Evolutionary conservation across 2,797 vertebrate genomes (phyloP).

Genomic region (Hafferia zeledoni): DNA sequence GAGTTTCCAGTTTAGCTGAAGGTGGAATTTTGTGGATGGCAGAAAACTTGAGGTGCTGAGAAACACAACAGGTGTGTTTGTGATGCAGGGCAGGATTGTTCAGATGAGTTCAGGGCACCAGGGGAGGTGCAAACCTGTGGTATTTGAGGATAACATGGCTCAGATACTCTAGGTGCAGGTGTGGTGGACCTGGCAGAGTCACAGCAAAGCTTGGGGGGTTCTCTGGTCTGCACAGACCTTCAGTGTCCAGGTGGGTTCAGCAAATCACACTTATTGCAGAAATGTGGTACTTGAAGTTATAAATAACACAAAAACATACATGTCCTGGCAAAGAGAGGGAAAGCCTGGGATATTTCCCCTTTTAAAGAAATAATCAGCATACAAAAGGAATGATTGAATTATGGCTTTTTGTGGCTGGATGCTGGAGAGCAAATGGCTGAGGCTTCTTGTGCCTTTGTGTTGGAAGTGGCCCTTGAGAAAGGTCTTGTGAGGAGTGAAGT

Average conservation of each 20-base stretch:
- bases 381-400: background rate
- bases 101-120: background rate
- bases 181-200: background rate
- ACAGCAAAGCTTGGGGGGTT: background rate
- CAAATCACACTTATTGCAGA: constrained; percentile 3
- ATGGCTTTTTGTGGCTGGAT: background rate
- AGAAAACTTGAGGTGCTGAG: background rate
- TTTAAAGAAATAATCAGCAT: background rate
- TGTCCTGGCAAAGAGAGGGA: too few species aligned
- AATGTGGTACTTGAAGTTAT: background rate
- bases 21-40: background rate
- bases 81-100: background rate
- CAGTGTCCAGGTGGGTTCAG: background rate
- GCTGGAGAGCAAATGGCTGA: background rate
- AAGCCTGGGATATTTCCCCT: background rate
- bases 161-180: background rate
- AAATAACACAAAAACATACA: background rate
- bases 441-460: background rate
- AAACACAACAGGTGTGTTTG: background rate
- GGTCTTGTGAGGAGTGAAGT: background rate
- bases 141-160: background rate
- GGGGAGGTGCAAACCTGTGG: background rate
- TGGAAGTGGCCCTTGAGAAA: background rate
- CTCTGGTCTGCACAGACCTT: background rate
- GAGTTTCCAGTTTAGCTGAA: background rate